Evolutionary conservation across 2,888 invertebrate genomes (phyloP), one percentile per base, ranked within the genome.

Genomic region (Cancer borealis): DNA sequence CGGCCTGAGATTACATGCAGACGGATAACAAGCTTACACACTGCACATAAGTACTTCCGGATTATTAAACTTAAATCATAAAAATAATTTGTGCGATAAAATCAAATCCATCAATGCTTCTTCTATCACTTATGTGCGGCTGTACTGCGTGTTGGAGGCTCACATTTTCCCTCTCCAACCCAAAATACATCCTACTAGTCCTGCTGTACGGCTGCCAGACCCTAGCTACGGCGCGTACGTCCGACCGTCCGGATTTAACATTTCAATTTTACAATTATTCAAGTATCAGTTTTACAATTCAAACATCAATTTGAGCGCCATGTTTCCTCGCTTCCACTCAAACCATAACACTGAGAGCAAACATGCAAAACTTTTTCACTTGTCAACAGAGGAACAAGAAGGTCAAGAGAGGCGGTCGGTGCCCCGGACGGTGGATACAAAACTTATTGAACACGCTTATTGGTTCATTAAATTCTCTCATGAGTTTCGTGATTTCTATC

Each of bases 1-100:
- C 84, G 84, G 39, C 39, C 84, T 84, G 84, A 84, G 84, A 84
- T 84, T n/a, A 39, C 39, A 17, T 84, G 39, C 84, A 84, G 39
- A 84, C 39, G 26, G 84, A 84, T 39, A 39, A 21, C 3, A 12
- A 5, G 17, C 30, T 84, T 39, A 84, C 17, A 39, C 1, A 84
- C 39, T 30, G 73, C 5, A 17, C 84, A 39, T 39, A 39, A 39
- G 79, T 84, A 39, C 39, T 6, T 10, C 12, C 12, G 30, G 10
- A 84, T 84, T 8, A 26, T 8, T 26, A 73, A 73, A 73, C 73
- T 6, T 73, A 0, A 0, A 6, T 26, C 10, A 26, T 5, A n/a
- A 73, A 73, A 73, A 73, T 5, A 73, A 73, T 26, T 6, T 26
- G 4, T 4, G 26, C 21, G 73, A 73, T n/a, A 26, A 21, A 73